These are phyloP conservation scores for Xyrauchen texanus DNA, from an alignment of 2,113 vertebrate genomes.

Conservation along the genomic window DNA sequence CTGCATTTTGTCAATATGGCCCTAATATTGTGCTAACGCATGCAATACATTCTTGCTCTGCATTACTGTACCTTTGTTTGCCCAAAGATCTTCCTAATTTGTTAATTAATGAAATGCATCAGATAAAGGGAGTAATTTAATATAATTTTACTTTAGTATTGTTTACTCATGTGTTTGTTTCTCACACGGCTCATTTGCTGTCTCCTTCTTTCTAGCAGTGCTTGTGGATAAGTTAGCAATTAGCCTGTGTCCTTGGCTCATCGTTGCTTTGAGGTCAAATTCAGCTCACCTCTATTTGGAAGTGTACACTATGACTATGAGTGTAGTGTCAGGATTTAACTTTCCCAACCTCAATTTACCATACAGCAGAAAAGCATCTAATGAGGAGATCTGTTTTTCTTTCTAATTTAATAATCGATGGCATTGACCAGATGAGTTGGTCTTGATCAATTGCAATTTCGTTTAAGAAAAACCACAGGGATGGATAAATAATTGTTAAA, in stretches of 20 bases:
- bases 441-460: conserved; percentile 73
- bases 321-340: neutral
- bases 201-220: neutral
- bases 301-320: neutral
- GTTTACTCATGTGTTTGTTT: neutral
- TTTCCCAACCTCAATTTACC: neutral
- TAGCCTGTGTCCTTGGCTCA: too few species aligned
- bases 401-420: conserved; percentile 69
- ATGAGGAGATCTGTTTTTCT: conserved; percentile 61
- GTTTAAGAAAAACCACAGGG: conserved; percentile 32
- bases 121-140: neutral
- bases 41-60: conserved; percentile 13
- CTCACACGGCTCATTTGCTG: neutral
- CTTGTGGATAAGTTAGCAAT: too few species aligned
- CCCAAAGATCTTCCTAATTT: neutral
- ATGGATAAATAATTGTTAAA: conserved; percentile 35
- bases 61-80: neutral
- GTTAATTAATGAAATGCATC: neutral
- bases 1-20: conserved; percentile 44
- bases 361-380: neutral
- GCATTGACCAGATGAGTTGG: conserved; percentile 67
- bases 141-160: neutral
- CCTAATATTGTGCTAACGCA: conserved; percentile 24
- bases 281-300: neutral
- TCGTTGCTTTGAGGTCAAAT: conserved; percentile 2